Evolutionary conservation across 1,140 invertebrate species (phyloP), one percentile per base, ranked within the genome.

Genomic region (Ephestia elutella): DNA sequence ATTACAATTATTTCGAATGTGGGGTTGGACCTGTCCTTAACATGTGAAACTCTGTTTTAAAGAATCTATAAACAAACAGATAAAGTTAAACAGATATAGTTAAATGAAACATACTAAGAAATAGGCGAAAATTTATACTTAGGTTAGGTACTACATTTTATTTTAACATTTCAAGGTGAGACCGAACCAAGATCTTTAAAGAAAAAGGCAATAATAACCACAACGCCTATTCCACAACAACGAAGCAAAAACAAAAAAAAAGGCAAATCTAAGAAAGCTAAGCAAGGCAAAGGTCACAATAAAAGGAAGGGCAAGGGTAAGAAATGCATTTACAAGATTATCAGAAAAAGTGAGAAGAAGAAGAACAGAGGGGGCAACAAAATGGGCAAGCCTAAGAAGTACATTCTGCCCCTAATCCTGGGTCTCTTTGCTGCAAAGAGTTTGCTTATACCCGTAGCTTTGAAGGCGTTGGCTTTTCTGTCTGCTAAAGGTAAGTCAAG

Each of bases 401-500:
- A 86, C 54, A 61, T 92, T 25, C 48, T 92, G 35, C 92, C 92
- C 0, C 54, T 93, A 44, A 70, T 94, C 13, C 69, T 92, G n/a
- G 92, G 91, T 0, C 80, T 92, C 10, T 66, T 92, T 11, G 72
- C 92, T 11, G 91, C 92, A 3, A 93, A 93, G 67, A 90, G 91
- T 48, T 78, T 93, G 7, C 51, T 93, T 1, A 66, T 93, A 54
- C 92, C 92, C 0, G 74, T 93, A n/a, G 89, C 91, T 13, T 66
- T 93, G 53, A 93, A 93, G 66, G 88, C 88, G 17, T 66, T 94
- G 9, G 91, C 92, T 4, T 88, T 93, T 51, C 70, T 93, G 9
- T 92, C 92, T 19, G 73, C 73, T 53, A 87, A 87, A 87, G 87
- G 87, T 89, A n/a, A n/a, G n/a, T n/a, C n/a, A n/a, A n/a, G n/a